These are phyloP conservation scores for Proteles cristata DNA, from an alignment of 2,113 vertebrate species.

Conservation along the genomic window DNA sequence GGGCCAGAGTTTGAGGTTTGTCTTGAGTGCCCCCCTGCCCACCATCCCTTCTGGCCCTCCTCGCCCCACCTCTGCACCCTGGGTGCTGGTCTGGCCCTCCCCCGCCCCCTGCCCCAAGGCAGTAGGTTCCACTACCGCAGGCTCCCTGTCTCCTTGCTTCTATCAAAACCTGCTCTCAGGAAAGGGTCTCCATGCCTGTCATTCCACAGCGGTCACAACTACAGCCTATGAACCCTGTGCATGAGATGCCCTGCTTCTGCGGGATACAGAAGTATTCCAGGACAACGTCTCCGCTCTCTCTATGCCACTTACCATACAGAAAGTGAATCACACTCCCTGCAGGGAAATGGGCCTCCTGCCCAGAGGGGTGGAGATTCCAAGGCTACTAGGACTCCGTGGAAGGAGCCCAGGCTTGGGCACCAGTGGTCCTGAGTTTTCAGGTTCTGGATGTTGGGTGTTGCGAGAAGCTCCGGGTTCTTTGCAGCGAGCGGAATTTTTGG, in stretches of 20 bases:
- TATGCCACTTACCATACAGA: background rate
- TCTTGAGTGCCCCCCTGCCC: background rate
- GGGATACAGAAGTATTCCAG: background rate
- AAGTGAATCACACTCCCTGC: background rate
- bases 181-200: background rate
- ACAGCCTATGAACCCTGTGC: background rate
- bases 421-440: too few species aligned
- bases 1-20: background rate
- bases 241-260: background rate
- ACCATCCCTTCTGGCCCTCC: background rate
- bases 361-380: background rate
- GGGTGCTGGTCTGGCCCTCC: background rate
- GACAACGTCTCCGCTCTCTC: too few species aligned
- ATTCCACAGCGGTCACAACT: background rate
- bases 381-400: background rate
- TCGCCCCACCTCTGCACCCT: accelerated
- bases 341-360: background rate
- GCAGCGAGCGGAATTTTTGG: background rate
- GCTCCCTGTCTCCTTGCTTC: background rate
- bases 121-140: background rate
- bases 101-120: accelerated
- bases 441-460: background rate
- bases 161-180: background rate
- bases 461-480: background rate
- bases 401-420: background rate